These are phyloP conservation scores for Parasteatoda tepidariorum DNA, from an alignment of 1,140 invertebrate species.

Conservation along the genomic window DNA sequence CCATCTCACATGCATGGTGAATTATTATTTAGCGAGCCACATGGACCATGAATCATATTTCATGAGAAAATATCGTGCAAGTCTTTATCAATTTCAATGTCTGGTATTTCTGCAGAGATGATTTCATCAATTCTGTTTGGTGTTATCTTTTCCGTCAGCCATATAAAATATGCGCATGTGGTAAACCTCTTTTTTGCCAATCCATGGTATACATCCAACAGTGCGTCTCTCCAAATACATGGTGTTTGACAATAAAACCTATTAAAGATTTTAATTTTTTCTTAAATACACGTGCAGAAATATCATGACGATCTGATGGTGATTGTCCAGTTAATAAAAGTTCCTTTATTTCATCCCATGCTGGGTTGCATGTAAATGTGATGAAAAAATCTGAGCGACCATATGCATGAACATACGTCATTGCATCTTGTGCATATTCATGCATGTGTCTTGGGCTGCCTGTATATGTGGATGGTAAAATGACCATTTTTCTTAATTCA, in stretches of 20 bases:
- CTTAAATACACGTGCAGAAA: slow-evolving; percentile 42
- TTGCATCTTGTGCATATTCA: slow-evolving; percentile 69
- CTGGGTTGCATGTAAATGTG: slow-evolving; percentile 40
- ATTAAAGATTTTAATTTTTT: slow-evolving; percentile 32
- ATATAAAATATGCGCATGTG: slow-evolving; percentile 66
- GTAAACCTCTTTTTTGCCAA: not conserved
- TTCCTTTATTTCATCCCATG: slow-evolving; percentile 32
- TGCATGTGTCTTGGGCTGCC: slow-evolving; percentile 69
- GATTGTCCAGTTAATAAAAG: slow-evolving; percentile 42
- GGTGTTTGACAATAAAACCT: not conserved
- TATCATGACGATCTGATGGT: slow-evolving; percentile 42
- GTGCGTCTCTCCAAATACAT: not conserved
- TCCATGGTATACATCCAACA: slow-evolving; percentile 4
- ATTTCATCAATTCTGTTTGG: no score
- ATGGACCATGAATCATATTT: no score
- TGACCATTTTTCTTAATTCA: no score
- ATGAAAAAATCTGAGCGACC: slow-evolving; percentile 62
- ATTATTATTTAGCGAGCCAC: no score
- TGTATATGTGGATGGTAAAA: slow-evolving; percentile 64
- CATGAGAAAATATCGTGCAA: no score
- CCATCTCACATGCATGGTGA: no score
- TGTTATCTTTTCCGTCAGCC: no score
- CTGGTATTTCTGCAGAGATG: no score
- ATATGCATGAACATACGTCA: slow-evolving; percentile 73
- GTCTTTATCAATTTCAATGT: no score